Evolutionary conservation across 2,113 vertebrate genomes (phyloP).

Genomic region (Triplophysa dalaica): DNA sequence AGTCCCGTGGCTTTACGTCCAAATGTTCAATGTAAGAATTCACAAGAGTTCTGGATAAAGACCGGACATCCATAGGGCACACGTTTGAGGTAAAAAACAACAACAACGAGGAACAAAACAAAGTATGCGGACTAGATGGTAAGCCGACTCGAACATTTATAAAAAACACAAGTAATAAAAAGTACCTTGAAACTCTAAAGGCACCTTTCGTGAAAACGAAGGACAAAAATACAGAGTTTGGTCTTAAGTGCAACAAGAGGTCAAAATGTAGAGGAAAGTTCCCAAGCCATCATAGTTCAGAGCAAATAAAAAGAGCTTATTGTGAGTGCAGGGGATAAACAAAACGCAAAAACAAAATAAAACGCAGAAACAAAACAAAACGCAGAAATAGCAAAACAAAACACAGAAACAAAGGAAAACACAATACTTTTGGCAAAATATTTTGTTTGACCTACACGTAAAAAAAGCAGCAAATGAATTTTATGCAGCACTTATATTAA

Average conservation of each 20-base stretch:
- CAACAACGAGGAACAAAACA: constrained; percentile 20
- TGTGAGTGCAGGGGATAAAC: constrained; percentile 25
- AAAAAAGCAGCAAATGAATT: constrained; percentile 42
- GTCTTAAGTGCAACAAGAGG: constrained; percentile 50
- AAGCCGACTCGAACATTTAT: constrained; percentile 10
- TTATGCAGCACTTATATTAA: neutral
- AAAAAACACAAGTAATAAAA: constrained; percentile 32
- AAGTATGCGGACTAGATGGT: constrained; percentile 5
- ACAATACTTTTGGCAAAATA: constrained; percentile 8
- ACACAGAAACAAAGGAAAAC: neutral
- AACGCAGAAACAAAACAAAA: neutral
- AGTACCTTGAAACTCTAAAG: constrained; percentile 54
- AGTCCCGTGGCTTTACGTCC: constrained; percentile 13
- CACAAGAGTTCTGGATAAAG: neutral
- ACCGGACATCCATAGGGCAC: constrained; percentile 35
- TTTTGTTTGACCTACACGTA: constrained; percentile 28
- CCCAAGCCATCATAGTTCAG: constrained; percentile 29
- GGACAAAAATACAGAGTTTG: constrained; percentile 46
- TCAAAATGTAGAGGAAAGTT: constrained; percentile 24
- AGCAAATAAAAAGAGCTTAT: constrained; percentile 19
- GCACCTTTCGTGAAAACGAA: constrained; percentile 49
- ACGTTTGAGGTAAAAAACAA: constrained; percentile 40
- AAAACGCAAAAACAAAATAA: neutral
- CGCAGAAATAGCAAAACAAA: neutral
- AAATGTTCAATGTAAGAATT: constrained; percentile 3